Evolutionary conservation across 1,140 invertebrate genomes (phyloP), one percentile per base, ranked within the genome.

Genomic region (Tyrophagus putrescentiae): DNA sequence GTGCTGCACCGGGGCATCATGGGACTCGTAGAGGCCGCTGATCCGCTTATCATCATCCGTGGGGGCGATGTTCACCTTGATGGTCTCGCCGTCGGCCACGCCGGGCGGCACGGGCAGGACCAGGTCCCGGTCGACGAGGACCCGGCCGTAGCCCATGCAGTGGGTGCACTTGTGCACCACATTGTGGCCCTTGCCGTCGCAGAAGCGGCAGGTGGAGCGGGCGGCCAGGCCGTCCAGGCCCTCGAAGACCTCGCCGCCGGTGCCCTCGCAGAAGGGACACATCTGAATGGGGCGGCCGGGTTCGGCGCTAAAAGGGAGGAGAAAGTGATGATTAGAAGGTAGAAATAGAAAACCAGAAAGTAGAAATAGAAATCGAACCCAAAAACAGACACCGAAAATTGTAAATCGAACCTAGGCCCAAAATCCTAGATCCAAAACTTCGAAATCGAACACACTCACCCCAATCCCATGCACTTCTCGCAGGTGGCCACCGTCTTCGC

Each of bases 41-140:
- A 13, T n/a, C 3, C n/a, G n/a, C 3, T 3, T 27, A 33, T 54
- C 52, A 11, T 27, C 52, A 9, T 54, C 27, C 9, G 11, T n/a
- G n/a, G 11, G 52, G 9, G 32, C 27, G 16, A 96, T 83, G 9
- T 84, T 77, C 82, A 97, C 88, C 48, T 92, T 78, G 29, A 98
- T 82, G 4, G 91, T 95, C 72, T 98, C 92, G 1, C 90, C 91
- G 74, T 96, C 87, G 70, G 93, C 88, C 7, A 96, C 86, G 54
- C 90, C 92, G 48, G 94, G 89, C 32, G 95, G 95, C n/a, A 99
- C 89, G 16, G 92, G 88, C 0, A 98, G 84, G 1, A 82, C 87
- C 0, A 98, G 77, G 68, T 82, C 86, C 69, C 88, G 90, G 27
- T 84, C 79, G 75, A 94, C 85, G 0, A 95, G 84, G 21, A 83